Percentiles rank a stretch among this genome's conserved stretches.
Evolutionary conservation across 2,113 vertebrate genomes (phyloP).

Genomic region (Corvus cornix): DNA sequence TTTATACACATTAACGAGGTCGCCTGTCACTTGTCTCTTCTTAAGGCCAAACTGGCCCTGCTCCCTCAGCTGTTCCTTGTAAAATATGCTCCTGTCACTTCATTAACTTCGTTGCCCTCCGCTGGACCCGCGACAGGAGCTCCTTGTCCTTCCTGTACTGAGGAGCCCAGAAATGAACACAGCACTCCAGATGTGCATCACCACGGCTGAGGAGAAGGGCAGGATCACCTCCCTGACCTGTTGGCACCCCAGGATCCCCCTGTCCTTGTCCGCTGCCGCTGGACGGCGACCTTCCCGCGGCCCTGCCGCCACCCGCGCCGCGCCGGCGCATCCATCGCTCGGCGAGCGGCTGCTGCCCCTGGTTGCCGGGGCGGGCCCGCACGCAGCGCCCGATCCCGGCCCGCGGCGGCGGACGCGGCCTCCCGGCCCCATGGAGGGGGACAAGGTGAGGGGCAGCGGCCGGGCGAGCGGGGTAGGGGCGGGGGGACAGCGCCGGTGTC

Average conservation of each 20-base stretch:
- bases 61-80: neutral
- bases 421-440: conserved; percentile 18
- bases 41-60: neutral
- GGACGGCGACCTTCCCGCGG: fast-evolving
- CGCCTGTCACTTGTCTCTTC: no score
- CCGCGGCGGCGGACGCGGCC: no score
- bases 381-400: neutral
- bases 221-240: neutral
- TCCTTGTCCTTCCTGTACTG: neutral
- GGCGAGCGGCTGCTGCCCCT: neutral
- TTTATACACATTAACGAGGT: neutral
- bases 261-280: fast-evolving
- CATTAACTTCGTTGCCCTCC: fast-evolving
- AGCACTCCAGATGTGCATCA: neutral
- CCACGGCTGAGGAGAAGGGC: neutral
- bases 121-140: neutral
- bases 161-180: neutral
- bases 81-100: neutral
- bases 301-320: neutral
- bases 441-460: conserved; percentile 48
- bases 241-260: neutral
- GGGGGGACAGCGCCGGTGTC: fast-evolving
- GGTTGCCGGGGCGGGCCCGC: conserved; percentile 40
- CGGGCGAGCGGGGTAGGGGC: neutral
- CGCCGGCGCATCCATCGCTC: neutral